Evolutionary conservation across 1,140 invertebrate genomes (phyloP).

Genomic region (Zaprionus davidi): DNA sequence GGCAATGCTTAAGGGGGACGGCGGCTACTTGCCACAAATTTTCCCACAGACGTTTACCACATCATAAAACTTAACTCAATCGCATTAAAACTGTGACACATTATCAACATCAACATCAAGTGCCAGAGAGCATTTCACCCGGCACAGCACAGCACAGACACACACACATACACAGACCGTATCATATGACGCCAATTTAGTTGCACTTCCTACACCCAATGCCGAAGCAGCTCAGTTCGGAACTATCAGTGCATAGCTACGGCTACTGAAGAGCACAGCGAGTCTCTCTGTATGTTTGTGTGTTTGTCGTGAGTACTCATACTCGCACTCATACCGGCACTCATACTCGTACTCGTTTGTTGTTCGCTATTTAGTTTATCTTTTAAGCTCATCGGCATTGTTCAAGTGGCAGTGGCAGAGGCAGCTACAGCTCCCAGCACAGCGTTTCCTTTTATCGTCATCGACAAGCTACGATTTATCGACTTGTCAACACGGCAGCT

Average conservation of each 20-base stretch:
- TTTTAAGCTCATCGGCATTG: constrained; percentile 80
- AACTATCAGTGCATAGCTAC: constrained; percentile 60
- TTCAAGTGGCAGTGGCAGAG: constrained; percentile 52
- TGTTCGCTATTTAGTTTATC: constrained; percentile 64
- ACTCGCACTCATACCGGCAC: constrained; percentile 14
- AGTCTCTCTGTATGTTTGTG: not conserved
- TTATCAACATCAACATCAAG: constrained; percentile 77
- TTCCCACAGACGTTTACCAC: constrained; percentile 77
- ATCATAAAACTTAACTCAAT: constrained; percentile 80
- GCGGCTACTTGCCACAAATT: constrained; percentile 35
- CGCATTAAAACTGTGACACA: constrained; percentile 81
- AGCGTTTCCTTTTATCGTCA: constrained; percentile 65
- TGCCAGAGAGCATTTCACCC: constrained; percentile 72
- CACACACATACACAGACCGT: not conserved
- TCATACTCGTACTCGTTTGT: constrained; percentile 53
- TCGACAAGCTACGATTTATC: constrained; percentile 60
- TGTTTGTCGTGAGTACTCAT: constrained; percentile 6
- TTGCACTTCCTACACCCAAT: constrained; percentile 26
- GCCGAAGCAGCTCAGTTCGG: constrained; percentile 13
- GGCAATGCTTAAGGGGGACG: not conserved
- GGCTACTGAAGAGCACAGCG: not conserved
- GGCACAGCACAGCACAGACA: constrained; percentile 12
- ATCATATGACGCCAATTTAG: constrained; percentile 46
- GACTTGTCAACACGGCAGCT: constrained; percentile 50
- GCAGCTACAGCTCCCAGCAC: constrained; percentile 4